phyloP scores from a whole-genome alignment of 2,888 invertebrate genomes.

The Dicranocentrus wangi region DNA sequence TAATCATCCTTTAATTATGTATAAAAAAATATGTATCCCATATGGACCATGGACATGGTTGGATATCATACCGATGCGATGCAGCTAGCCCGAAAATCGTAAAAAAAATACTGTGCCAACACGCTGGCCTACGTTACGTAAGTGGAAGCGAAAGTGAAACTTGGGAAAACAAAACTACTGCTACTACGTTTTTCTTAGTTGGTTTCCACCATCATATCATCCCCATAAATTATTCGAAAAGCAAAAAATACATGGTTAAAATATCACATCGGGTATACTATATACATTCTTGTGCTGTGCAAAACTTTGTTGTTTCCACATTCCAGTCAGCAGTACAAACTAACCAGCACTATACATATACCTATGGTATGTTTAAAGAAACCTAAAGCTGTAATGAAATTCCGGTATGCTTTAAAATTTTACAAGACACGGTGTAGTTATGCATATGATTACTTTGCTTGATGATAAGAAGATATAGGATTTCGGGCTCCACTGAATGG shows the following conservation, averaged over 20 bases:
- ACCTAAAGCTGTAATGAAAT: constrained; percentile 25
- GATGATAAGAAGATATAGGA: no score
- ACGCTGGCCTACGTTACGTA: no score
- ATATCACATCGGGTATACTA: not conserved
- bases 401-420: not conserved
- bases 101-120: no score
- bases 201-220: not conserved
- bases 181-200: not conserved
- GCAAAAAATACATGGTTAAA: no score
- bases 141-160: no score
- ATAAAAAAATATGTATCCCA: not conserved
- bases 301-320: constrained; percentile 19
- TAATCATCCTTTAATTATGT: constrained; percentile 18
- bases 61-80: no score
- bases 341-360: constrained; percentile 37
- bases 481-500: no score
- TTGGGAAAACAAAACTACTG: not conserved
- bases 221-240: no score
- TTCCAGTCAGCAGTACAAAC: constrained; percentile 40
- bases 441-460: not conserved
- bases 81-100: no score
- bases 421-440: not conserved
- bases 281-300: not conserved
- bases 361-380: no score
- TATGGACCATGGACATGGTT: no score